Evolutionary conservation across 1,140 invertebrate species (phyloP).

Genomic region (Lordiphosa mommai): DNA sequence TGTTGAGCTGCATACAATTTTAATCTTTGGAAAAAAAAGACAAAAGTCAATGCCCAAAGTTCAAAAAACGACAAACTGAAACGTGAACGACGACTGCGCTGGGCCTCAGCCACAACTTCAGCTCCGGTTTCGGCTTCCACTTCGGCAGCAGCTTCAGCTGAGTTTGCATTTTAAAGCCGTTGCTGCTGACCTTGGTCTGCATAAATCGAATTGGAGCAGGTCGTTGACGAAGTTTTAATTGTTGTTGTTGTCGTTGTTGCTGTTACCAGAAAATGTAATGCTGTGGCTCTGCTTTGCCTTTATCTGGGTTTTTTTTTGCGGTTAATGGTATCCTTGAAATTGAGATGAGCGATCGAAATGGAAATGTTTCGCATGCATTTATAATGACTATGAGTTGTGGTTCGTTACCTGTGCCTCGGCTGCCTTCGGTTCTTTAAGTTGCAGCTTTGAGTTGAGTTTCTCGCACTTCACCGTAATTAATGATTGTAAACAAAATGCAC

Average conservation of each 20-base stretch:
- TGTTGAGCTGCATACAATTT: too few relatives aligned
- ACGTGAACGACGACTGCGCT: constrained; percentile 1
- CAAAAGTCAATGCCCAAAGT: constrained; percentile 9
- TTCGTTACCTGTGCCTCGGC: constrained; percentile 24
- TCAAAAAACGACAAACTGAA: constrained; percentile 35
- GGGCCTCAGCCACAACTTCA: constrained; percentile 4
- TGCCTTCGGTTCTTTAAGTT: constrained; percentile 28
- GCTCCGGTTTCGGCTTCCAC: neutral
- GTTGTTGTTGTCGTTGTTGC: constrained; percentile 4
- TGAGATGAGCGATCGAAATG: neutral
- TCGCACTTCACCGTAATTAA: constrained; percentile 17
- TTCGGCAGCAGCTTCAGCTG: constrained; percentile 28
- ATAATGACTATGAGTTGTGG: constrained; percentile 30
- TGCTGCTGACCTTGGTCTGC: constrained; percentile 68
- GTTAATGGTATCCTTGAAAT: constrained; percentile 54
- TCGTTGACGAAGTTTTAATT: constrained; percentile 54
- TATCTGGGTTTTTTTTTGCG: constrained; percentile 29
- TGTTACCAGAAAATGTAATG: constrained; percentile 16
- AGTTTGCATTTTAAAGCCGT: constrained; percentile 68
- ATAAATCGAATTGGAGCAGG: constrained; percentile 74
- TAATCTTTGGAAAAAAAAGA: too few relatives aligned
- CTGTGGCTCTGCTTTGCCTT: constrained; percentile 33
- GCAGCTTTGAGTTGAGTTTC: constrained; percentile 18
- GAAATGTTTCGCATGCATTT: constrained; percentile 24
- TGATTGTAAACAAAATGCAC: constrained; percentile 40